phyloP scores from a whole-genome alignment of 2,113 vertebrate species.

The Embiotoca jacksoni region DNA sequence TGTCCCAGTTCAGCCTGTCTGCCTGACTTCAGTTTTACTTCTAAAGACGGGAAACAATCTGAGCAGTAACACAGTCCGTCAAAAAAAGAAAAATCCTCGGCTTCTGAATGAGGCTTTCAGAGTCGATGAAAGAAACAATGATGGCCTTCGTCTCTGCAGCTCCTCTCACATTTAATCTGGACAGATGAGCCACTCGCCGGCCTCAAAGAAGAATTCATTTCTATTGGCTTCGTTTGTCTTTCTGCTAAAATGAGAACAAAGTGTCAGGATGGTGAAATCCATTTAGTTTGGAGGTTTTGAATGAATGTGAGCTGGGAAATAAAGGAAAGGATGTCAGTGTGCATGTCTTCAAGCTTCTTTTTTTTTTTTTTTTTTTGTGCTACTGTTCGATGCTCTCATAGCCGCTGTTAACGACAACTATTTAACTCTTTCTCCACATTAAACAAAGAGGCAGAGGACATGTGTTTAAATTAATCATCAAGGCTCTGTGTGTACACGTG shows the following conservation, averaged over 20 bases:
- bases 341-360: too few relatives aligned
- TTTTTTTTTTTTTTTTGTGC: not conserved
- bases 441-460: constrained; percentile 18
- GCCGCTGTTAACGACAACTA: not conserved
- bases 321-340: not conserved
- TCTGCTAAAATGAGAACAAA: constrained; percentile 22
- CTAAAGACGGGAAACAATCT: not conserved
- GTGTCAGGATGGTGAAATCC: not conserved
- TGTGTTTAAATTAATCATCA: constrained; percentile 43
- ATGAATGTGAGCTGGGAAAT: not conserved
- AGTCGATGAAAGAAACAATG: constrained; percentile 41
- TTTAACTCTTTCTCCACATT: not conserved
- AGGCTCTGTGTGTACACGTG: not conserved
- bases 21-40: constrained; percentile 6
- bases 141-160: constrained; percentile 28
- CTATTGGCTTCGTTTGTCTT: constrained; percentile 9
- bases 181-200: constrained; percentile 14
- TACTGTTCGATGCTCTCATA: not conserved
- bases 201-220: constrained; percentile 17
- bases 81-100: constrained; percentile 30
- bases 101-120: constrained; percentile 41
- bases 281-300: not conserved
- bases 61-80: constrained; percentile 26
- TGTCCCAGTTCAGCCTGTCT: constrained; percentile 4
- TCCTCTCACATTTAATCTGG: constrained; percentile 40